Base-by-base conservation (phyloP, 2,888 invertebrate genomes). In the Cheilosia scutellata region DNA sequence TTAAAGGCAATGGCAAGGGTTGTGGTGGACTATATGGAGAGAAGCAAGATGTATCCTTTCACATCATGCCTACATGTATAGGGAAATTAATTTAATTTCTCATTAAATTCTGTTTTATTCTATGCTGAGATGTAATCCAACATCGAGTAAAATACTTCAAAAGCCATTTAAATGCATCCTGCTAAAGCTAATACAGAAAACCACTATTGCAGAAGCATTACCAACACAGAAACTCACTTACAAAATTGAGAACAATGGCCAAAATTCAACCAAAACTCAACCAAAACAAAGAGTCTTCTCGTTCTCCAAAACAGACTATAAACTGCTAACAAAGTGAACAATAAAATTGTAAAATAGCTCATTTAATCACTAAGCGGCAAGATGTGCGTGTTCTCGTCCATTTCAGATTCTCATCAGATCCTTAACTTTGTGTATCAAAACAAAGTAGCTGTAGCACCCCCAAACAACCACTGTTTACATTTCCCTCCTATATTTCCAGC, bases 301-400 rank as follows among this genome's bases (percentile, higher is more conserved):
- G 31, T 51, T 31, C 25, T 42, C 13, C 51, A 42, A 40, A 42
- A 25, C 44, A 20, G 25, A 31, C 40, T 60, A 77, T 55, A 77
- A 70, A 60, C 60, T 33, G 53, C 11, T 33, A 68, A 62, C 60
- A 77, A 77, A 77, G 68, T 68, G 68, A 77, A 53, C 68, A 44
- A 55, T 70, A 77, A 70, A 62, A 77, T 62, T 68, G 53, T 53
- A 60, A 70, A 77, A 77, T 55, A 44, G 44, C 62, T 70, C 70
- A 60, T 53, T 77, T 62, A 70, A 70, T 68, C 68, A 53, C 47
- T 70, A 44, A 37, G 60, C 44, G 27, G 53, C 47, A 37, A 60
- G 60, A 47, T 68, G 51, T 76, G 49, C 58, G 66, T 66, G 66
- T 76, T 33, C 25, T 62, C 53, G 57, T 44, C 68, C 77, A 77